Evolutionary conservation across 92 coral and sea anemone genomes (phyloP), one percentile per base, ranked within the genome.

Genomic region (Parazoanthus swiftii): DNA sequence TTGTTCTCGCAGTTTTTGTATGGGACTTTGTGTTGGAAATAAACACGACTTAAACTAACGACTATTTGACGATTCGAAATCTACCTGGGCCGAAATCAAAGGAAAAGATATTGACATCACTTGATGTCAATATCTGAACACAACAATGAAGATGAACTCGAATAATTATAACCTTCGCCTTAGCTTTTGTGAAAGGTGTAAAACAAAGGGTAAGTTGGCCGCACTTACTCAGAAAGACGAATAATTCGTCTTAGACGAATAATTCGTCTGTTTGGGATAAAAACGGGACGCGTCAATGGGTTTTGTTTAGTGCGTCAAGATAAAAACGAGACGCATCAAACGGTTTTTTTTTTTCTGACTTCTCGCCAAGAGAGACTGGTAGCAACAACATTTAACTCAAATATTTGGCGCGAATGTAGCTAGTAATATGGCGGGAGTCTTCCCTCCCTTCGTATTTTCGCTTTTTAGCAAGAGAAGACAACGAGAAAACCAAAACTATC

Each of bases 51-150:
- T 29, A 29, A 29, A 29, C 33, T 29, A 67, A 67, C 10, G 73
- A 67, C 73, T 67, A 67, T 67, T 67, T 25, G 73, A 67, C 73
- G 73, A 67, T 67, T 67, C 73, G 73, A 67, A 67, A 67, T 13
- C 73, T 67, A 67, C 18, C 23, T 67, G 10, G 73, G 73, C 73
- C 73, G 29, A 67, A 3, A 67, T 67, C 73, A 67, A 67, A 67
- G 73, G 73, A 67, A 23, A 67, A 67, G 73, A 67, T 18, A 67
- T 25, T 20, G 73, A 20, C 73, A 67, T 67, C 73, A 67, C 73
- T 67, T 67, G 7, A 58, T 50, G 56, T 5, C 56, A 50, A 10
- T 10, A 10, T 29, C 33, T 29, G 33, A 29, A 29, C 33, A 50
- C 56, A 50, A 10, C 11, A 10, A 50, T 50, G 56, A 50, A 50